Evolutionary conservation across 2,113 vertebrate genomes (phyloP).

Genomic region (Microtus pennsylvanicus): DNA sequence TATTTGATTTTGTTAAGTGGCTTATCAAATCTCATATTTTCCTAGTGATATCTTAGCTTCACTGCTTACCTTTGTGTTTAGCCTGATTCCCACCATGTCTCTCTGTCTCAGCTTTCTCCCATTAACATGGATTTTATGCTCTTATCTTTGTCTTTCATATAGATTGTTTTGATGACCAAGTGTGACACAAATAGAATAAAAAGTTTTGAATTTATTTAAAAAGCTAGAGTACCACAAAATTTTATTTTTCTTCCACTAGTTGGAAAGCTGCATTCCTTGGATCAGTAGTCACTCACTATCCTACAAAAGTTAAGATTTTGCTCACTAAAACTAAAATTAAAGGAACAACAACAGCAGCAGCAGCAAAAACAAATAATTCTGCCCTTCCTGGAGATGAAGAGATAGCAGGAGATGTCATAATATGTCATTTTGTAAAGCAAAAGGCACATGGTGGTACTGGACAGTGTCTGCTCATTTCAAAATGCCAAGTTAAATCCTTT

Average conservation of each 20-base stretch:
- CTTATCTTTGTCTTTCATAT: neutral
- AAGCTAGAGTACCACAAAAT: neutral
- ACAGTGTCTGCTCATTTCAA: constrained; percentile 28
- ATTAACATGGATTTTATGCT: neutral
- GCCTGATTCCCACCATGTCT: neutral
- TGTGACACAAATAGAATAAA: constrained; percentile 12
- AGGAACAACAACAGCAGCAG: neutral
- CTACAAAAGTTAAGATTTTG: neutral
- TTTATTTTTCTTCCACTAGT: constrained; percentile 1
- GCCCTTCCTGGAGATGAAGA: neutral
- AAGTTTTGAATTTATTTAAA: constrained; percentile 33
- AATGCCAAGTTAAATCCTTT: constrained; percentile 10
- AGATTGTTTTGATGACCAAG: constrained; percentile 54
- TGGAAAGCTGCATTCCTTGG: neutral
- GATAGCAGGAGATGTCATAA: neutral
- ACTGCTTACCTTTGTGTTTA: constrained; percentile 3
- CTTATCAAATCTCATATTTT: constrained; percentile 74
- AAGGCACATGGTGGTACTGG: neutral
- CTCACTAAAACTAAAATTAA: neutral
- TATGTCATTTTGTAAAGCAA: neutral
- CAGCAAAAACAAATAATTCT: neutral
- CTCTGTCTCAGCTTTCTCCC: neutral
- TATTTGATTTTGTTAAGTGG: constrained; percentile 80
- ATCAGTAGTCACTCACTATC: neutral
- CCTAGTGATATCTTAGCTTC: constrained; percentile 22